Percentiles rank a stretch among this genome's conserved stretches.
Conservation (phyloP, 2,113 vertebrate genomes). For the Psilopogon haemacephalus region DNA sequence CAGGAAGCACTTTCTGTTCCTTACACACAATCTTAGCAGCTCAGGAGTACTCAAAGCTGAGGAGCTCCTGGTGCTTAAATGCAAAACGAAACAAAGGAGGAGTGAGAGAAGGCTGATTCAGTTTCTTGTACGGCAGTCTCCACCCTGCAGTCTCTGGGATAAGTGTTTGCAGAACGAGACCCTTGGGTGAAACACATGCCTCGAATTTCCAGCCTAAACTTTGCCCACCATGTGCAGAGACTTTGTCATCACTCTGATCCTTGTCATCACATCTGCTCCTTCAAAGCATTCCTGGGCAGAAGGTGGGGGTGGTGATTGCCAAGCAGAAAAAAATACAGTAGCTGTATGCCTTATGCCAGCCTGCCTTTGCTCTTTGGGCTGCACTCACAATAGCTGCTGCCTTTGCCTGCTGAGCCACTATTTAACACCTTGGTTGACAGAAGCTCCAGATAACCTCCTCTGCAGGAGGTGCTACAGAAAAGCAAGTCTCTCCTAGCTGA, state of each 20-base stretch:
- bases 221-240: slow-evolving; percentile 46
- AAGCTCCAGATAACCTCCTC: slow-evolving; percentile 8
- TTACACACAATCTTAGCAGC: neutral
- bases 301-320: slow-evolving; percentile 22
- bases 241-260: slow-evolving; percentile 31
- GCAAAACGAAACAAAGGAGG: neutral
- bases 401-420: neutral
- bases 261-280: slow-evolving; percentile 53
- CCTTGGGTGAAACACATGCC: neutral
- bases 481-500: neutral
- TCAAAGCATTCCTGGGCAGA: slow-evolving; percentile 50
- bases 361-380: neutral
- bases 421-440: slow-evolving; percentile 41
- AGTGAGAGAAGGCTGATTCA: neutral
- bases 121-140: neutral
- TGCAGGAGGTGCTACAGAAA: slow-evolving; percentile 3
- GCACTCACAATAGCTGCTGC: neutral
- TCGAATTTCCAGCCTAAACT: slow-evolving; percentile 57
- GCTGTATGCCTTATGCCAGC: neutral
- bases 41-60: neutral
- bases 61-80: neutral
- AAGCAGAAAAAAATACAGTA: neutral
- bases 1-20: neutral
- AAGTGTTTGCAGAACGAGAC: slow-evolving; percentile 15
- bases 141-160: neutral